These are phyloP conservation scores for Triplophysa rosa DNA, from an alignment of 2,113 vertebrate genomes.

Conservation along the genomic window DNA sequence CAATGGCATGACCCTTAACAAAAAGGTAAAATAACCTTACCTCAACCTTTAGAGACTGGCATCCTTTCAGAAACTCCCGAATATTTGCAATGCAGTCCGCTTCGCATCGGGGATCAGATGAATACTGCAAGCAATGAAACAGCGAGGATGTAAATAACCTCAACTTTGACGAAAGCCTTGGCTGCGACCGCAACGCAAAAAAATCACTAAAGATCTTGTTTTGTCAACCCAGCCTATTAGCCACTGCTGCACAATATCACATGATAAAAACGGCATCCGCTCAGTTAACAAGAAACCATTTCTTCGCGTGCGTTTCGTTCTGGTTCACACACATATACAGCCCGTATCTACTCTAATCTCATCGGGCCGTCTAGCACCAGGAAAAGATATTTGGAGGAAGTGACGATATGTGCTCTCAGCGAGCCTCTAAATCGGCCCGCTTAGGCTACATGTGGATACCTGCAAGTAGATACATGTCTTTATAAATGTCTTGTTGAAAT, in stretches of 20 bases:
- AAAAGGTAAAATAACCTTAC: conserved; percentile 71
- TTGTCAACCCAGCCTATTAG: conserved; percentile 1
- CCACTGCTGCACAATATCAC: conserved; percentile 4
- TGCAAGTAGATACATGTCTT: background rate
- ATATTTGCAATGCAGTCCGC: conserved; percentile 86
- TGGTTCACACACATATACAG: conserved; percentile 55
- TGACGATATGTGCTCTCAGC: conserved; percentile 63
- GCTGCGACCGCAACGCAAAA: background rate
- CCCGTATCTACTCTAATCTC: conserved; percentile 38
- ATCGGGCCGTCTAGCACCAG: conserved; percentile 54
- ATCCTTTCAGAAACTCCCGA: conserved; percentile 90
- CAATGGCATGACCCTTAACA: conserved; percentile 1
- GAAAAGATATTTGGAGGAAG: conserved; percentile 66
- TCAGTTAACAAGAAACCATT: conserved; percentile 55
- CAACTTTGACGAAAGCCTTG: background rate
- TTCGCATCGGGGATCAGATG: conserved; percentile 87
- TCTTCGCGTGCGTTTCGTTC: conserved; percentile 45
- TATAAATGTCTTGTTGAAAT: background rate
- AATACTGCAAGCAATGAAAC: conserved; percentile 77
- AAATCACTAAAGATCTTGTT: conserved; percentile 8
- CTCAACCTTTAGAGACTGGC: conserved; percentile 85
- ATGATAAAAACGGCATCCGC: background rate
- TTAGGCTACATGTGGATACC: conserved; percentile 27
- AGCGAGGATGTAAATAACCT: conserved; percentile 42
- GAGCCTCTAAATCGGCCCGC: conserved; percentile 21